A percentile compares a stretch with the other conserved stretches of the same genome.
These are phyloP conservation scores for Excalfactoria chinensis DNA, from an alignment of 2,113 vertebrate species.

Conservation along the genomic window DNA sequence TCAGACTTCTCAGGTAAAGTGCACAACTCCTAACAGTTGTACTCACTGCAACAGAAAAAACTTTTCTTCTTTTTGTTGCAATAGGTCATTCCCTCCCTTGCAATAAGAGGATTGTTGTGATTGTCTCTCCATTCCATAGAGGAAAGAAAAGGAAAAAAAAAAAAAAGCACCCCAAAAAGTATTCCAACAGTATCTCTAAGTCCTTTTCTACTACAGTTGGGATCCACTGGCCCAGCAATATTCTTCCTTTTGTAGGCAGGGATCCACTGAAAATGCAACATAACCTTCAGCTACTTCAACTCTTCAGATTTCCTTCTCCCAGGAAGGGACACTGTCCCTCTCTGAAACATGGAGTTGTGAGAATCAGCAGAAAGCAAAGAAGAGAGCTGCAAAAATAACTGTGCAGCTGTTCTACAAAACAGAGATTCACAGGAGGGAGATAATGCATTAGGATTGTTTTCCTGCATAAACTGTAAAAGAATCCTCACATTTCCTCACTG, in stretches of 20 bases:
- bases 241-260: not conserved
- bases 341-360: not conserved
- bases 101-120: not conserved
- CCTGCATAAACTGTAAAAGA: not conserved
- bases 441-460: not conserved
- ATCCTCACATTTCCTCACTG: not conserved
- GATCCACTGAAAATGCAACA: not conserved
- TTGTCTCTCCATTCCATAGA: not conserved
- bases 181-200: not conserved
- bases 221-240: not conserved
- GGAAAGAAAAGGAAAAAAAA: not conserved
- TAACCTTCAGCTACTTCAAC: not conserved
- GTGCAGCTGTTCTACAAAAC: not conserved
- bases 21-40: rapidly evolving
- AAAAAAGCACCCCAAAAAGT: not conserved
- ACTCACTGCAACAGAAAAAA: not conserved
- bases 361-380: not conserved
- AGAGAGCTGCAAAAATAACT: not conserved
- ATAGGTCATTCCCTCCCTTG: not conserved
- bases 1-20: not conserved
- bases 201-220: not conserved
- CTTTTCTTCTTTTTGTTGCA: not conserved
- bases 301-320: not conserved
- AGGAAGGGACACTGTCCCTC: not conserved
- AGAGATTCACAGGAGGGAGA: not conserved